Evolutionary conservation across 2,113 vertebrate genomes (phyloP).

Genomic region (Alethe castanea): DNA sequence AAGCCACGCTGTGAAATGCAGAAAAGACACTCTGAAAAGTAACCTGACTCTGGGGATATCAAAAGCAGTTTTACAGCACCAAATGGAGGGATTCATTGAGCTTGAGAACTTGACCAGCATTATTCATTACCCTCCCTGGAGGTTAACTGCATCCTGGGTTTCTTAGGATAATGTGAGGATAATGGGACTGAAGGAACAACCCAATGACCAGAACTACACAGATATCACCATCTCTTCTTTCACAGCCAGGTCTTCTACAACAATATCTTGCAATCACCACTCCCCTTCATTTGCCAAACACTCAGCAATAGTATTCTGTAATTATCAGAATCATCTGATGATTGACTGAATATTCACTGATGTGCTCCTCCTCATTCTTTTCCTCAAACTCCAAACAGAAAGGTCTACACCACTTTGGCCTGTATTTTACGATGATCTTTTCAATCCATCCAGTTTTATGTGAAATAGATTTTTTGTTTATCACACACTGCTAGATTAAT

Average conservation of each 20-base stretch:
- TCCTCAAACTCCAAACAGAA: neutral
- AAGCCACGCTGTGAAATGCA: neutral
- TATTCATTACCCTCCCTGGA: neutral
- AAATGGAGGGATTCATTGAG: neutral
- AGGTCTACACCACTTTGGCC: neutral
- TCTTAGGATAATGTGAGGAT: neutral
- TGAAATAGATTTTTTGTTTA: neutral
- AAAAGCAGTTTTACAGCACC: neutral
- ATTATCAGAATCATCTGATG: neutral
- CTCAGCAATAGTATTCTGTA: neutral
- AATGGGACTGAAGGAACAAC: neutral
- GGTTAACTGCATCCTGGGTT: neutral
- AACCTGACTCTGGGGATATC: neutral
- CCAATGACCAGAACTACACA: neutral
- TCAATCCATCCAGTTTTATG: neutral
- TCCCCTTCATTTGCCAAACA: neutral
- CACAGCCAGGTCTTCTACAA: neutral
- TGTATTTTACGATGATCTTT: neutral
- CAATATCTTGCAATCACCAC: neutral
- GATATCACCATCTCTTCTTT: neutral
- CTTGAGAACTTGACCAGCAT: neutral
- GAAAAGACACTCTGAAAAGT: neutral
- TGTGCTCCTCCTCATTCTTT: neutral
- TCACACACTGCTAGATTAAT: neutral
- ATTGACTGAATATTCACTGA: neutral